Evolutionary conservation across 2,113 vertebrate species (phyloP), one percentile per base, ranked within the genome.

Genomic region (Melanerpes aurifrons): DNA sequence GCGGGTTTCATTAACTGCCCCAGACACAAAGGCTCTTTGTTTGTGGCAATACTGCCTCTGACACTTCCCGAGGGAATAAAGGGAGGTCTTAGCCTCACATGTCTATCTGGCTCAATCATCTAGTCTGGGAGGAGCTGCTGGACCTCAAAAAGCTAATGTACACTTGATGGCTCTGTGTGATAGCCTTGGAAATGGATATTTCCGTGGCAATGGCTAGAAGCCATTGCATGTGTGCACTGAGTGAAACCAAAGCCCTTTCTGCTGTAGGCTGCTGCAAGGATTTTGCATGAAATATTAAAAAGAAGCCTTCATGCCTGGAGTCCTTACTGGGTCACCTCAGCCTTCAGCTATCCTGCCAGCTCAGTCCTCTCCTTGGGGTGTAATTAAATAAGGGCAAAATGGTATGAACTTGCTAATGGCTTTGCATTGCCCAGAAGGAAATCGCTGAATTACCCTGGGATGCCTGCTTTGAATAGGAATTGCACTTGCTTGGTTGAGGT

Each of bases 381-480:
- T 81, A 93, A 95, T 96, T 94, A 86, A 92, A 83, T 75, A 87
- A 88, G 87, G 93, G 93, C 70, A 89, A 95, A 94, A 57, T 37
- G 68, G 71, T 54, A 25, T 15, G 37, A 84, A 84, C 75, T 82
- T 92, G 58, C 83, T 94, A 94, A 92, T 91, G 37, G 74, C 67
- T 92, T 73, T n/a, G 2, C 43, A 9, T 7, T 20, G 61, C 87
- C 93, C 79, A 59, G 62, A 61, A 67, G 92, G 58, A 93, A 94
- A 87, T 91, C 72, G 50, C 73, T 89, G 92, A 74, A 64, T 85
- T 84, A 74, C 69, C 75, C 80, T 68, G 87, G 88, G 92, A 87
- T 43, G 58, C 76, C 91, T 82, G 95, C 64, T 82, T 87, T 95
- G 96, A 86, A 93, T 62, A 89, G 93, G 87, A 94, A 81, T 25